phyloP scores from a whole-genome alignment of 2,113 vertebrate species.

The Globicephala melas region DNA sequence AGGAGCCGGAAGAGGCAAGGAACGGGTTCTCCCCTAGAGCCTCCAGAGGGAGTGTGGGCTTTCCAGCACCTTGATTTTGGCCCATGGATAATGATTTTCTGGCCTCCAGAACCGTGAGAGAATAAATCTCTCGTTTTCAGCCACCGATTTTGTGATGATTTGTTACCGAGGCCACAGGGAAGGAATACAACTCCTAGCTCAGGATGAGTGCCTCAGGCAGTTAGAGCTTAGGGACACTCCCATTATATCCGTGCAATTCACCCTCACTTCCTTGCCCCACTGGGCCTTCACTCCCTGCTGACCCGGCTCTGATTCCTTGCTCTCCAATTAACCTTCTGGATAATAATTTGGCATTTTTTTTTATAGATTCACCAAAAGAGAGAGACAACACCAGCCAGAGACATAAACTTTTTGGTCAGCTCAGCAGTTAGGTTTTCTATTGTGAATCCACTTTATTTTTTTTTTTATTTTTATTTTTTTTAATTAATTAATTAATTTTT shows the following conservation, averaged over 20 bases:
- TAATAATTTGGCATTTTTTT: background rate
- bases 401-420: background rate
- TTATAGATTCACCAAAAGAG: background rate
- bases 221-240: background rate
- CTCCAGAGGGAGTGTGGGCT: background rate
- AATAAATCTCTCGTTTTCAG: background rate
- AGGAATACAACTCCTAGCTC: background rate
- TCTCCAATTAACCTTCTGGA: background rate
- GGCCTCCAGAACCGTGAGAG: background rate
- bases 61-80: background rate
- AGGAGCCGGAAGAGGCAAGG: slow-evolving; percentile 9
- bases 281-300: background rate
- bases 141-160: background rate
- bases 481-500: no score
- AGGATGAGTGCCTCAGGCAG: background rate
- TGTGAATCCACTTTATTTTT: background rate
- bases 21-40: background rate
- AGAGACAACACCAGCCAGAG: background rate
- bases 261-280: background rate
- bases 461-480: no score
- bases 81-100: background rate
- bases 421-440: background rate
- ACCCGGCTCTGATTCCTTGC: background rate
- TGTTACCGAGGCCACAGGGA: background rate
- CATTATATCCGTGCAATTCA: background rate